phyloP scores from a whole-genome alignment of 2,888 invertebrate species.

The Drosophila setosimentum region DNA sequence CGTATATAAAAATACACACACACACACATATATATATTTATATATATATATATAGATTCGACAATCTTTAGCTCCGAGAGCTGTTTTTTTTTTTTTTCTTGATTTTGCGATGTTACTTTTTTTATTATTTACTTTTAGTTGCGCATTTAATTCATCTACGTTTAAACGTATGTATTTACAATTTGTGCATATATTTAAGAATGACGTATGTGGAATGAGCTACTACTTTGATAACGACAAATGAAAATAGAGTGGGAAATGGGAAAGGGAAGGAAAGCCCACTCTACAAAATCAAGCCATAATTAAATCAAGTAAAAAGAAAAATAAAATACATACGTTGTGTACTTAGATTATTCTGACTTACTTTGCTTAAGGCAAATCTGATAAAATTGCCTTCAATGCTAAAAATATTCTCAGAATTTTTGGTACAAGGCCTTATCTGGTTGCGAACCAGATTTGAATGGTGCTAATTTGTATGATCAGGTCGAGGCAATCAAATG shows the following conservation, averaged over 20 bases:
- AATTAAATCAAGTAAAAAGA: constrained; percentile 1
- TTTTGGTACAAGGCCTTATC: constrained; percentile 5
- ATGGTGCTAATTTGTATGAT: constrained; percentile 60
- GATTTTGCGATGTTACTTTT: constrained; percentile 2
- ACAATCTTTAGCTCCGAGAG: constrained; percentile 43
- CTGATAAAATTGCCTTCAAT: constrained; percentile 5
- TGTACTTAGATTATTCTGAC: constrained; percentile 27
- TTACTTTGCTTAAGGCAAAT: constrained; percentile 12
- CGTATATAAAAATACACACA: constrained; percentile 24
- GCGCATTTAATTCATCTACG: constrained; percentile 57
- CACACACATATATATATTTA: neutral
- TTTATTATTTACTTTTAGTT: constrained; percentile 14
- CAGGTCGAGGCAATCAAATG: constrained; percentile 36
- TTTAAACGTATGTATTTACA: constrained; percentile 24
- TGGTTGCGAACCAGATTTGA: constrained; percentile 51
- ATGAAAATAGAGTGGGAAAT: constrained; percentile 7
- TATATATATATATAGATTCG: constrained; percentile 41
- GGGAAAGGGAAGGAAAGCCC: constrained; percentile 36
- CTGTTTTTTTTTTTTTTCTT: constrained; percentile 21
- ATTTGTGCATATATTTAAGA: constrained; percentile 31
- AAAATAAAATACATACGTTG: neutral
- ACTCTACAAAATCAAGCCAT: constrained; percentile 6
- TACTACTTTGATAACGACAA: constrained; percentile 17
- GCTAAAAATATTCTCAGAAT: constrained; percentile 7
- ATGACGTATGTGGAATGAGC: constrained; percentile 31